A percentile compares a stretch with the other conserved stretches of the same genome.
Evolutionary conservation across 2,113 vertebrate genomes (phyloP).

Genomic region (Campylomormyrus tamandua): DNA sequence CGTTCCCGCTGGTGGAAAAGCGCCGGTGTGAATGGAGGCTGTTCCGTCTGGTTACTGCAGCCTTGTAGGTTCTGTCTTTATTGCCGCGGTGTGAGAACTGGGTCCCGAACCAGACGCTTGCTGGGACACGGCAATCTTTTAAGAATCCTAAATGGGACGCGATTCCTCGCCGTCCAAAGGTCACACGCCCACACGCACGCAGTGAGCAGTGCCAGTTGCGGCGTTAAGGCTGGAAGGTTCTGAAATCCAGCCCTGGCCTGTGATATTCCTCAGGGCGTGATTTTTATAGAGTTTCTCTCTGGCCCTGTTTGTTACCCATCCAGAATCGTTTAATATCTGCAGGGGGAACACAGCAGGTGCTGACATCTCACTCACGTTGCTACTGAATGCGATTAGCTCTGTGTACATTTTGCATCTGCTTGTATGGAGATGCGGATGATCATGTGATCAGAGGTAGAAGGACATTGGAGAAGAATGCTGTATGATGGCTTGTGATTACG

Average conservation of each 20-base stretch:
- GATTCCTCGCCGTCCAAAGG: background rate
- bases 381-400: background rate
- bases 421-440: background rate
- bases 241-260: background rate
- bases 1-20: background rate
- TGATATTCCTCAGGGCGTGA: background rate
- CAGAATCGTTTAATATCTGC: background rate
- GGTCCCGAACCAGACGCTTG: background rate
- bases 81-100: background rate
- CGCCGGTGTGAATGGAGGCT: background rate
- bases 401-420: background rate
- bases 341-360: background rate
- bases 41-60: background rate
- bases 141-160: background rate
- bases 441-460: background rate
- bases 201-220: background rate
- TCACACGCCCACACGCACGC: background rate
- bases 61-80: background rate
- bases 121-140: background rate
- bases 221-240: background rate
- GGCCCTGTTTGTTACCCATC: background rate
- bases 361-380: background rate
- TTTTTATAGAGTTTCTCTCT: background rate
- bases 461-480: background rate
- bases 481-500: background rate